Evolutionary conservation across 1,140 invertebrate genomes (phyloP), one percentile per base, ranked within the genome.

Genomic region (Pseudomyrmex dendroicus): DNA sequence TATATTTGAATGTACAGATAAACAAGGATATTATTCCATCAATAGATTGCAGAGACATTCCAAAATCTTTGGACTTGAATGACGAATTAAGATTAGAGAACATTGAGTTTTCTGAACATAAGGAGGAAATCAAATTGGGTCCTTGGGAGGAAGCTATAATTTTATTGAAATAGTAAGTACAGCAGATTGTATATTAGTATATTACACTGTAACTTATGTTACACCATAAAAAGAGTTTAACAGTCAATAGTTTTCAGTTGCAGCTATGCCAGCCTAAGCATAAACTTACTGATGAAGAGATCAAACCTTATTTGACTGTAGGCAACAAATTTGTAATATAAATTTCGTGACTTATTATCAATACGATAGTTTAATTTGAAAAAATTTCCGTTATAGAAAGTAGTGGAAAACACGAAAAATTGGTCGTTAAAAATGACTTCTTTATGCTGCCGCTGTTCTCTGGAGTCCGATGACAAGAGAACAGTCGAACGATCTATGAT

Each of bases 401-500:
- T 94, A 25, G 91, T 94, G 68, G 91, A 93, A 22, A 90, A 86
- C 68, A 84, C 96, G 95, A 90, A 95, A 94, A 91, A 95, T 95
- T 98, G 97, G 96, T 78, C 96, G 94, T 54, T 98, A 10, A 95
- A 96, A 76, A 95, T 97, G 22, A 95, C 95, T 9, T 95, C 97
- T 2, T 90, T 99, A 1, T 94, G 96, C 10, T 93, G 97, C 44
- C 96, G 98, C 59, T 98, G 97, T 83, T 94, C 95, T 72, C 91
- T 98, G 17, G 98, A 99, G 94, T 95, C 95, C 0, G 95, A 95
- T 56, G 96, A 97, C 86, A 96, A 96, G 56, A 95, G 98, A 82
- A 97, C 97, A 0, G 96, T 99, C 12, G 98, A 99, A 90, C 94
- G 98, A 68, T 96, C 98, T 10, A 96, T 99, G 95, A 95, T 96